phyloP scores from a whole-genome alignment of 2,888 invertebrate genomes.

The Spicauda simplicius region DNA sequence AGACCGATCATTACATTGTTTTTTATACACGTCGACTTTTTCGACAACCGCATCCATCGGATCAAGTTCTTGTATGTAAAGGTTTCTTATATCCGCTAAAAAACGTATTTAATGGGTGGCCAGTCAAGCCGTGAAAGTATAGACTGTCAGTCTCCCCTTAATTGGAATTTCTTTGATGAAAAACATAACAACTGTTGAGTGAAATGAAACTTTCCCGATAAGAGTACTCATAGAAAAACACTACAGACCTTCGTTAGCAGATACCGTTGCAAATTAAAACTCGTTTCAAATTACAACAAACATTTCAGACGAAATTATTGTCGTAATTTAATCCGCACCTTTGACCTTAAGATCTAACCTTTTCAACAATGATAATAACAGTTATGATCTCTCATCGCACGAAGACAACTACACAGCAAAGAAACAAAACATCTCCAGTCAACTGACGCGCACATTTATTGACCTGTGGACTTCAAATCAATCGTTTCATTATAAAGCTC shows the following conservation, averaged over 20 bases:
- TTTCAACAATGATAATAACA: slow-evolving; percentile 9
- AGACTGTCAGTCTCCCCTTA: slow-evolving; percentile 12
- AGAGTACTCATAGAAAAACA: background rate
- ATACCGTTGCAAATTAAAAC: slow-evolving; percentile 6
- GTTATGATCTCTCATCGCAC: slow-evolving; percentile 9
- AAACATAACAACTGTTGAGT: background rate
- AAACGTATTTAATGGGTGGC: slow-evolving; percentile 11
- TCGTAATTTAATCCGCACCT: background rate
- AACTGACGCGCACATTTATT: slow-evolving; percentile 37
- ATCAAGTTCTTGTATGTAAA: slow-evolving; percentile 26
- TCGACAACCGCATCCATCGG: slow-evolving; percentile 17
- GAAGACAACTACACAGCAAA: background rate
- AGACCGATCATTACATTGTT: slow-evolving; percentile 4
- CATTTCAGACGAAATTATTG: background rate
- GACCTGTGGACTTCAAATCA: slow-evolving; percentile 41
- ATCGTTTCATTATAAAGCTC: slow-evolving; percentile 50
- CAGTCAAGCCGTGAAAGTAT: slow-evolving; percentile 21
- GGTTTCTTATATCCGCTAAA: slow-evolving; percentile 19
- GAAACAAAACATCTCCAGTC: slow-evolving; percentile 34
- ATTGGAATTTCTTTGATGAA: slow-evolving; percentile 14
- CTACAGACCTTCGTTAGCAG: background rate
- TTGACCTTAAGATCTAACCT: slow-evolving; percentile 6
- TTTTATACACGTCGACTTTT: slow-evolving; percentile 8
- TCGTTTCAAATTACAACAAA: background rate
- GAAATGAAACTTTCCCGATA: slow-evolving; percentile 15